phyloP scores from a whole-genome alignment of 2,888 invertebrate species.

The Volucella bombylans region DNA sequence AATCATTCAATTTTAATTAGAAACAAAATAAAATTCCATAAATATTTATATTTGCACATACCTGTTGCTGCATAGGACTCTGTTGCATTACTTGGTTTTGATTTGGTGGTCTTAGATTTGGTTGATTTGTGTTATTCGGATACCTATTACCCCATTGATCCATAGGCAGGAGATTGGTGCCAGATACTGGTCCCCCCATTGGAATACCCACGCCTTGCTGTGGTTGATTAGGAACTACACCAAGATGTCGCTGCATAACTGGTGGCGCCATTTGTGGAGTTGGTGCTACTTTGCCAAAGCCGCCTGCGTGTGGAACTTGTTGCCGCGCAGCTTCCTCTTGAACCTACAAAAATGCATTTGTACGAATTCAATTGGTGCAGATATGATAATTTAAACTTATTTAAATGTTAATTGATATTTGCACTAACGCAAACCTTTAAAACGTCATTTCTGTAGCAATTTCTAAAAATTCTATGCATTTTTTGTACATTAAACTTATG shows the following conservation, averaged over 20 bases:
- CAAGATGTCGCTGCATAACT: slow-evolving; percentile 83
- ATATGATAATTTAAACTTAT: too few relatives aligned
- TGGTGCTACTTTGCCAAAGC: slow-evolving; percentile 90
- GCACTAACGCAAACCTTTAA: too few relatives aligned
- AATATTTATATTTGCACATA: slow-evolving; percentile 32
- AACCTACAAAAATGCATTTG: slow-evolving; percentile 83
- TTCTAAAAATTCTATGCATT: too few relatives aligned
- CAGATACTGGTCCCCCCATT: slow-evolving; percentile 79
- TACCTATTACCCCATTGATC: slow-evolving; percentile 84
- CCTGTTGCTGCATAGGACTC: slow-evolving; percentile 81
- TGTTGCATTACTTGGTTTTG: slow-evolving; percentile 83
- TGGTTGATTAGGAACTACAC: slow-evolving; percentile 80
- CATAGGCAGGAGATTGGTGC: slow-evolving; percentile 84
- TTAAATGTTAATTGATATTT: too few relatives aligned
- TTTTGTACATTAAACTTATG: too few relatives aligned
- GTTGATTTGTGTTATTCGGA: slow-evolving; percentile 81
- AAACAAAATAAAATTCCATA: not conserved
- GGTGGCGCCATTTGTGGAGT: slow-evolving; percentile 83
- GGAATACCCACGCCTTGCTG: slow-evolving; percentile 72
- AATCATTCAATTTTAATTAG: not conserved
- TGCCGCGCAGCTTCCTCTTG: slow-evolving; percentile 96
- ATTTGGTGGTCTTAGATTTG: slow-evolving; percentile 83
- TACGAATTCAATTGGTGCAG: too few relatives aligned
- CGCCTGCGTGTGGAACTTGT: slow-evolving; percentile 88
- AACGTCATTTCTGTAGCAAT: too few relatives aligned